These are phyloP conservation scores for Sitta europaea DNA, from an alignment of 2,113 vertebrate genomes.

Conservation along the genomic window DNA sequence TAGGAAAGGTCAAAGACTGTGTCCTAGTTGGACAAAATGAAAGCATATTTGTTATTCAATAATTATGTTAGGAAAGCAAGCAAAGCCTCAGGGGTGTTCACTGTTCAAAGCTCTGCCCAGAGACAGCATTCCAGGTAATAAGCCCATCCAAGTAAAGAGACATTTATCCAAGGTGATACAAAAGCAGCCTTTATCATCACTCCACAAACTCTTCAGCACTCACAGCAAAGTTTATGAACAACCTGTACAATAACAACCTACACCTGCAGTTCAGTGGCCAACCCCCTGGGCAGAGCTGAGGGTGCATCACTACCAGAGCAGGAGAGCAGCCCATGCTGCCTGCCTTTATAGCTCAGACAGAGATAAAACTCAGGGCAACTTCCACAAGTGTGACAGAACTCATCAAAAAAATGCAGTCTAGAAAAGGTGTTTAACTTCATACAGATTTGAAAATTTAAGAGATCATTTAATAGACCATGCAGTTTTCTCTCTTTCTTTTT, in stretches of 20 bases:
- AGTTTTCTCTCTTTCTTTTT: neutral
- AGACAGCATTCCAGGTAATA: neutral
- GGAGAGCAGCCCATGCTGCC: neutral
- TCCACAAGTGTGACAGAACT: neutral
- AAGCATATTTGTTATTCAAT: slow-evolving; percentile 13
- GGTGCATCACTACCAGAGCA: neutral
- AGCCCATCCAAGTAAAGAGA: neutral
- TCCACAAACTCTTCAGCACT: neutral
- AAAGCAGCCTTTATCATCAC: neutral
- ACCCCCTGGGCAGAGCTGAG: fast-evolving
- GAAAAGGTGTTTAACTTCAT: neutral
- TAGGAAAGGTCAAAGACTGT: slow-evolving; percentile 2
- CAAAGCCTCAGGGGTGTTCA: neutral
- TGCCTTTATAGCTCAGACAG: neutral
- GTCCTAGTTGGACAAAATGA: neutral
- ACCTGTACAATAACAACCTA: neutral
- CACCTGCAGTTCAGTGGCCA: neutral
- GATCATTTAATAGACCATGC: neutral
- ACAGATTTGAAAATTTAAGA: neutral
- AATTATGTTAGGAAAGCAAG: slow-evolving; percentile 12
- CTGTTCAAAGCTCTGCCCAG: neutral
- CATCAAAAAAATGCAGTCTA: neutral
- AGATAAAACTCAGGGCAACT: neutral
- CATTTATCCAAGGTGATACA: neutral
- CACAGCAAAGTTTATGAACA: neutral